A percentile compares a stretch with the other conserved stretches of the same genome.
Evolutionary conservation across 2,797 vertebrate genomes (phyloP).

Genomic region (Myotis pilosus): DNA sequence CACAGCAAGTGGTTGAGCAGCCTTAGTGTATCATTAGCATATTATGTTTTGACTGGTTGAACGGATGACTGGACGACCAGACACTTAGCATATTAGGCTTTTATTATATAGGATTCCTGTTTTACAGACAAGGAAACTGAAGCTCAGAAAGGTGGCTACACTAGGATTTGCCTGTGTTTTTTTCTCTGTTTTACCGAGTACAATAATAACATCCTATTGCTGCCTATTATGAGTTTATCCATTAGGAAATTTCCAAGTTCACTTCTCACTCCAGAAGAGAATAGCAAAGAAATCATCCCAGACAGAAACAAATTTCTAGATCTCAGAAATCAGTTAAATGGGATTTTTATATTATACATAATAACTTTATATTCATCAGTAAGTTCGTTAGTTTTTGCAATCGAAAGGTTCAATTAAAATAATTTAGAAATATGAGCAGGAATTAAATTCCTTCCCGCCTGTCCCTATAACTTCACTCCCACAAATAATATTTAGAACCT

Average conservation of each 20-base stretch:
- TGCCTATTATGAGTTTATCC: neutral
- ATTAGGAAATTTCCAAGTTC: neutral
- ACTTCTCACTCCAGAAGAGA: neutral
- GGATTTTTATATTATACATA: slow-evolving; percentile 27
- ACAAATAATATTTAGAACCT: neutral
- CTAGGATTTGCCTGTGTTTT: neutral
- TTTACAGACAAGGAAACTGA: slow-evolving; percentile 6
- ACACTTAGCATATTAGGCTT: no score
- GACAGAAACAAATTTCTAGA: neutral
- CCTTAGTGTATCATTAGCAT: no score
- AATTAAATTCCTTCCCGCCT: neutral
- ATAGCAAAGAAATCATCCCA: neutral
- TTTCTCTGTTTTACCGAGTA: neutral
- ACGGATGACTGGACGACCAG: no score
- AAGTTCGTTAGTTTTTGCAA: slow-evolving; percentile 30
- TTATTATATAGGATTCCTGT: neutral
- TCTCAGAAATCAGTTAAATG: slow-evolving; percentile 14
- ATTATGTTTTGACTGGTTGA: no score
- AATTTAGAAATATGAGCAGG: slow-evolving; percentile 4
- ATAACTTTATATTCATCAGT: neutral
- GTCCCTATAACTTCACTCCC: neutral
- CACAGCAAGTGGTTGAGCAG: no score
- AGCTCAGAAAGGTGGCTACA: neutral
- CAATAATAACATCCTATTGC: neutral
- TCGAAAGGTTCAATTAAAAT: neutral